Base-by-base conservation (phyloP, 2,113 vertebrate genomes). In the Uria lomvia region DNA sequence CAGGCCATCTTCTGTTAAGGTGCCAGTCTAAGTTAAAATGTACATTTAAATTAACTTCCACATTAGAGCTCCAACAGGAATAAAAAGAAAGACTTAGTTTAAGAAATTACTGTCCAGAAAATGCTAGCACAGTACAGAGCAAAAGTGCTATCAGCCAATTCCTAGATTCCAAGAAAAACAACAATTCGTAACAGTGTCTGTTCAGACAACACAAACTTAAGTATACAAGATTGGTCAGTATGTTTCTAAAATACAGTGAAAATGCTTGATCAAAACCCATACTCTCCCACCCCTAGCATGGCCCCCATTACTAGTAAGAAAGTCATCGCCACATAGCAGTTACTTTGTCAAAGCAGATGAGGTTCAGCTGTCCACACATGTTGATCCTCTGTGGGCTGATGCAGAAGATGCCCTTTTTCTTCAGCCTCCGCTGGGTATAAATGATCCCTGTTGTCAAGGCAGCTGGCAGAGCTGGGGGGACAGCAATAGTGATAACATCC, bases 341-440 rank as follows among this genome's bases (percentile, higher is more conserved):
- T 96, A 98, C 98, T 98, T 98, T 98, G 93, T 98, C 98, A 86
- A 98, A 98, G 96, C 98, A 98, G 83, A 98, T 45, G 32, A 98
- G 98, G 91, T 98, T 98, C 65, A 98, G 85, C 34, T 98, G 98
- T 60, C 98, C 98, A 81, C 98, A 98, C 3, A 98, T 65, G 19
- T 98, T 98, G 93, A 98, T 98, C 90, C 98, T 97, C 94, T 98
- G 98, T 9, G 98, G 98, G 50, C 98, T 98, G 91, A 98, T 98
- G 93, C 98, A 98, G 89, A 98, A 98, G 72, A 98, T 98, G 59
- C 98, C 98, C 50, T 77, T 98, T 90, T 97, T 98, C 95, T 97
- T 98, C 90, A 98, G 76, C 58, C 98, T 97, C 65, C 77, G 84
- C 87, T 98, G 98, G 11, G 98, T 97, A 45, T 98, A 98, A 74